Percentiles rank a stretch among this genome's conserved stretches.
Conservation (phyloP, 2,113 vertebrate species). For the Blennius ocellaris region DNA sequence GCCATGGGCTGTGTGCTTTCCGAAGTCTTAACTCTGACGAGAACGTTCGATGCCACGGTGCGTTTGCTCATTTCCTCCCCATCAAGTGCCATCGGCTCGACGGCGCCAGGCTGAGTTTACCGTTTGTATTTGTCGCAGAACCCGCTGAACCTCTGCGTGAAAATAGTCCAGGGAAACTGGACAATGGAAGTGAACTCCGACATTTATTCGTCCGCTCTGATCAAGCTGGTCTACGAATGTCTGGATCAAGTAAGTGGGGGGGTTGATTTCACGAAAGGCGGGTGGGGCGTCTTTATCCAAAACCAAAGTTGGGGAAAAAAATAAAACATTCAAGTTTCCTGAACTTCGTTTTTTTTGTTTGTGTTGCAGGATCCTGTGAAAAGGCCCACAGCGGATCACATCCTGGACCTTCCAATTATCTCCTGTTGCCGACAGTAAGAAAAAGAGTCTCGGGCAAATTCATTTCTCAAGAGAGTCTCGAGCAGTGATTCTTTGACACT, state of each 20-base stretch:
- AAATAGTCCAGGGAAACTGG: slow-evolving; percentile 98
- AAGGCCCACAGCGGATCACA: slow-evolving; percentile 91
- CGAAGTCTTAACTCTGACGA: slow-evolving; percentile 94
- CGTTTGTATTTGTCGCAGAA: slow-evolving; percentile 85
- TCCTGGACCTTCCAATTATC: slow-evolving; percentile 90
- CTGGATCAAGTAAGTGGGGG: slow-evolving; percentile 90
- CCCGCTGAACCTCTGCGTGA: slow-evolving; percentile 96
- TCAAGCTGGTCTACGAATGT: slow-evolving; percentile 92
- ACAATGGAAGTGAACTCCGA: slow-evolving; percentile 94
- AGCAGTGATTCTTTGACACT: neutral
- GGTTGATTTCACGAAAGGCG: too few species aligned
- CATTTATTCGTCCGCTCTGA: slow-evolving; percentile 89
- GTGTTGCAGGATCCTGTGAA: slow-evolving; percentile 91
- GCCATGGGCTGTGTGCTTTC: slow-evolving; percentile 96
- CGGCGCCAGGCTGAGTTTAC: neutral
- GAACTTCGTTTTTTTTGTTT: neutral
- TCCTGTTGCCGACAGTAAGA: slow-evolving; percentile 88
- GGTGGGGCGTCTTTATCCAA: too few species aligned
- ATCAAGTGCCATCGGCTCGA: neutral
- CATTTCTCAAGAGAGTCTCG: too few species aligned
- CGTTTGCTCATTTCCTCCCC: slow-evolving; percentile 44
- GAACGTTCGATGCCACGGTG: slow-evolving; percentile 98
- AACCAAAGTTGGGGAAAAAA: too few species aligned
- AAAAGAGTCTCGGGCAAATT: too few species aligned
- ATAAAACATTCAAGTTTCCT: too few species aligned